These are phyloP conservation scores for Plebejus anna DNA, from an alignment of 2,888 invertebrate genomes.

Conservation along the genomic window DNA sequence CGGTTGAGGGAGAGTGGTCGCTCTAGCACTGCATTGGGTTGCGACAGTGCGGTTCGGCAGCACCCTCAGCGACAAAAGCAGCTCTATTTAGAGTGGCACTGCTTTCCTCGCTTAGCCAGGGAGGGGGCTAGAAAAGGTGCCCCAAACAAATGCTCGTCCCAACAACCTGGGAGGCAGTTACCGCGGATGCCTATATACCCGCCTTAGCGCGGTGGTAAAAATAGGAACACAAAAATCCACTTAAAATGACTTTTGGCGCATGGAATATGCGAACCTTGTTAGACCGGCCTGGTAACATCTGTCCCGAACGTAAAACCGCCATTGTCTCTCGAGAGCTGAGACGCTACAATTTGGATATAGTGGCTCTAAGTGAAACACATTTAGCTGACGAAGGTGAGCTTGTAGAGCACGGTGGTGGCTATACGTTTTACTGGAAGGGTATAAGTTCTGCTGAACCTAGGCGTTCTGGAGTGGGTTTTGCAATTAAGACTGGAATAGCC, in stretches of 20 bases:
- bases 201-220: too few relatives aligned
- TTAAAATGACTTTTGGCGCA: background rate
- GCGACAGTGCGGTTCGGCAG: too few relatives aligned
- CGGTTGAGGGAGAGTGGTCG: too few relatives aligned
- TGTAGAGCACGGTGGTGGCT: slow-evolving; percentile 33
- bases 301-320: slow-evolving; percentile 29
- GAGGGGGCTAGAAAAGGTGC: too few relatives aligned
- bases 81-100: too few relatives aligned
- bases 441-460: slow-evolving; percentile 28
- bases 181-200: too few relatives aligned
- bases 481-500: slow-evolving; percentile 30
- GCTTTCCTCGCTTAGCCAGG: too few relatives aligned
- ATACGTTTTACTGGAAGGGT: slow-evolving; percentile 35
- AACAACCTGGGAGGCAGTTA: too few relatives aligned
- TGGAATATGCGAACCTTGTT: background rate
- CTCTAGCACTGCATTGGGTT: too few relatives aligned
- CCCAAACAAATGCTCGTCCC: too few relatives aligned
- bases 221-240: too few relatives aligned
- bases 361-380: slow-evolving; percentile 42
- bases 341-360: slow-evolving; percentile 39
- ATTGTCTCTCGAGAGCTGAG: slow-evolving; percentile 40
- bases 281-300: background rate
- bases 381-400: slow-evolving; percentile 41
- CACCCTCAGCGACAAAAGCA: too few relatives aligned
- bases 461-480: slow-evolving; percentile 36